phyloP scores from a whole-genome alignment of 2,888 invertebrate genomes.

The Archips crataeganus region DNA sequence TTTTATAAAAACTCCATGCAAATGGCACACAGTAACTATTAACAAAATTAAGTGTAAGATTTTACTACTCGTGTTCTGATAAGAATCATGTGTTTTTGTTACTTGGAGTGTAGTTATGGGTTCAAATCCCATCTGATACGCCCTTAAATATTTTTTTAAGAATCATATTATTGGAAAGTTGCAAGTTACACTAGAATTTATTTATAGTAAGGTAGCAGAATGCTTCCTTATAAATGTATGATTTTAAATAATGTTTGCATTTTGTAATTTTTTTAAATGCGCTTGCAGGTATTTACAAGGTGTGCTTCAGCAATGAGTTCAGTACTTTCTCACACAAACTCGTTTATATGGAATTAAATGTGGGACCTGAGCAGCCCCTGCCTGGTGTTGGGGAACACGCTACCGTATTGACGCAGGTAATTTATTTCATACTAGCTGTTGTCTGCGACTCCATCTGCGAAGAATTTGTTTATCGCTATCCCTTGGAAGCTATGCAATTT shows the following conservation, averaged over 20 bases:
- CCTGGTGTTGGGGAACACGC: conserved; percentile 95
- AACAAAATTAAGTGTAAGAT: too few species aligned
- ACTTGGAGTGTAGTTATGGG: too few species aligned
- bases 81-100: background rate
- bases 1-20: too few species aligned
- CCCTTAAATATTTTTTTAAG: too few species aligned
- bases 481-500: too few species aligned
- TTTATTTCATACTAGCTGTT: background rate
- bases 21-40: too few species aligned
- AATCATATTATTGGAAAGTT: background rate
- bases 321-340: conserved; percentile 99
- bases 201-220: too few species aligned
- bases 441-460: too few species aligned
- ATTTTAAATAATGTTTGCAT: background rate
- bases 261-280: background rate
- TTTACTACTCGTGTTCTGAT: too few species aligned
- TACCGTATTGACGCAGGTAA: conserved; percentile 96
- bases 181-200: background rate
- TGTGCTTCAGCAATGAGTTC: conserved; percentile 99
- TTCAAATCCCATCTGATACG: too few species aligned
- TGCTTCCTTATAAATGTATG: too few species aligned
- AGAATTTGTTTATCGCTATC: too few species aligned
- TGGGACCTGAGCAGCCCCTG: conserved; percentile 94
- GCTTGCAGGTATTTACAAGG: conserved; percentile 91
- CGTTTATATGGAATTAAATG: conserved; percentile 99